Base-by-base conservation (phyloP, 2,797 vertebrate genomes). In the Diceros bicornis region DNA sequence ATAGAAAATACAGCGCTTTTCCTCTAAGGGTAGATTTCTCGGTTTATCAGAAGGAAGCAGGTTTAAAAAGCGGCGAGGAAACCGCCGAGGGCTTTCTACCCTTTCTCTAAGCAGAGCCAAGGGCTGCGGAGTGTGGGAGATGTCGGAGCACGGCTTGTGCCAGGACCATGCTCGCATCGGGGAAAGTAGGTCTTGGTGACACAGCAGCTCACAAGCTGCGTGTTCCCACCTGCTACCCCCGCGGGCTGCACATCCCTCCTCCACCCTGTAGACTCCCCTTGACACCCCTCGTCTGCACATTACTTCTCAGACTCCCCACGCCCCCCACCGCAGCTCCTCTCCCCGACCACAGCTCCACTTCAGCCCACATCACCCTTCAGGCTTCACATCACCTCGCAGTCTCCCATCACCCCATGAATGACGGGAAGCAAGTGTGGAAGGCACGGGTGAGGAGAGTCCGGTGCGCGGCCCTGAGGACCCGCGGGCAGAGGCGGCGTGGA, bases 381-480 rank as follows among this genome's bases (percentile, higher is more conserved):
- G 37, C 32, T 50, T 95, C 41, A 5, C 4, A 20, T 34, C 68
- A 55, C 17, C 59, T 44, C 4, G 29, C 50, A 20, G 59, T 69
- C 18, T 59, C 29, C 55, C 2, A 21, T 21, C 37, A 21, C 1
- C 29, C 29, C 66, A 21, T 3, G 6, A 57, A 66, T 7, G 16
- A 32, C 16, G 4, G 50, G 66, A 78, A 79, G 10, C 55, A 50
- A 9, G 8, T 32, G 32, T 13, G 7, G 62, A 89, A 89, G 57
- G 55, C 8, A 0, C 4, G 27, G 10, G 41, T 37, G 8, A 2
- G n/a, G 4, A 62, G 44, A n/a, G 25, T 16, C 11, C 11, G 0
- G 23, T 7, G 11, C 9, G 14, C 62, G 52, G n/a, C 66, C 50
- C 8, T 23, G 23, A 68, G 14, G 41, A n/a, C 11, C 27, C 25